Evolutionary conservation across 2,888 invertebrate species (phyloP).

Genomic region (Adela reaumurella): DNA sequence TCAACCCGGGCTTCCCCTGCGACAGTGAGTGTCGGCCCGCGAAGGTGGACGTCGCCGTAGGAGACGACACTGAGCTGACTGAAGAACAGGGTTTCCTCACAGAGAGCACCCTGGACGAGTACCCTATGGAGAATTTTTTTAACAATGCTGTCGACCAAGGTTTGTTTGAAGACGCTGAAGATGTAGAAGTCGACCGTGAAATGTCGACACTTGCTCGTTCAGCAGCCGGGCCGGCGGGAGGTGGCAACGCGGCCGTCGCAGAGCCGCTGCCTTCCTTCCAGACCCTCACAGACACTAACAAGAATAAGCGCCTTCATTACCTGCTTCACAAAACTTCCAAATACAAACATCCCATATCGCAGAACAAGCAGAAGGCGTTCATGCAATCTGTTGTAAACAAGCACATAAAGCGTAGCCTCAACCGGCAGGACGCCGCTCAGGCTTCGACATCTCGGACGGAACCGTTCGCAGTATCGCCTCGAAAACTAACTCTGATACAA

Average conservation of each 20-base stretch:
- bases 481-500: slow-evolving; percentile 29
- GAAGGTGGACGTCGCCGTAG: slow-evolving; percentile 20
- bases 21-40: slow-evolving; percentile 8
- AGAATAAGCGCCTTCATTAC: slow-evolving; percentile 50
- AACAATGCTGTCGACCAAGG: slow-evolving; percentile 50
- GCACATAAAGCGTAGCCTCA: slow-evolving; percentile 46
- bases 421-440: slow-evolving; percentile 27
- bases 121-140: slow-evolving; percentile 50
- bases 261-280: slow-evolving; percentile 34
- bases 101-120: slow-evolving; percentile 48
- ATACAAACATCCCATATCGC: slow-evolving; percentile 46
- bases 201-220: slow-evolving; percentile 49
- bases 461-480: slow-evolving; percentile 33
- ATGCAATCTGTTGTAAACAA: slow-evolving; percentile 52
- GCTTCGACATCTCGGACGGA: slow-evolving; percentile 44
- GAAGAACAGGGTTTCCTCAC: slow-evolving; percentile 47
- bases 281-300: slow-evolving; percentile 44
- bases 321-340: slow-evolving; percentile 50
- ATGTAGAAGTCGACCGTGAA: slow-evolving; percentile 47
- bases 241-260: background rate
- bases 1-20: slow-evolving; percentile 16
- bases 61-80: slow-evolving; percentile 45
- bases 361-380: slow-evolving; percentile 49
- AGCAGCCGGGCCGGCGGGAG: slow-evolving; percentile 24
- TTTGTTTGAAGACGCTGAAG: slow-evolving; percentile 43